Conservation (phyloP, 2,888 invertebrate genomes). For the Sisyra nigra region DNA sequence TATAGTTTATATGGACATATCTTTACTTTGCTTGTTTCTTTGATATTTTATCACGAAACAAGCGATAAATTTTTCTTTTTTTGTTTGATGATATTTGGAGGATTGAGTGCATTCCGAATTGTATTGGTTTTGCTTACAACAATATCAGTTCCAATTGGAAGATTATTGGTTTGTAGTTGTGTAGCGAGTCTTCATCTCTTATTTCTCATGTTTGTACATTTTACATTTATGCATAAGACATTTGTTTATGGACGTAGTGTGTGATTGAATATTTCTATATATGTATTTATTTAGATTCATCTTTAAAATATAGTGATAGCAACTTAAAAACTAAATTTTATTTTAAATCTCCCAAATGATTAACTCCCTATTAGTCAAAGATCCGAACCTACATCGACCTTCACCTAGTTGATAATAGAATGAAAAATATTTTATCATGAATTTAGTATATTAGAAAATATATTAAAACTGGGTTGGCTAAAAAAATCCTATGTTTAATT, state of each 20-base stretch:
- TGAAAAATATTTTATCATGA: too few species aligned
- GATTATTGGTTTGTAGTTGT: conserved; percentile 31
- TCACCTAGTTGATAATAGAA: too few species aligned
- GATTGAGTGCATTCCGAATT: conserved; percentile 29
- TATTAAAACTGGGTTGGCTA: too few species aligned
- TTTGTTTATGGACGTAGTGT: conserved; percentile 20
- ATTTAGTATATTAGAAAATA: too few species aligned
- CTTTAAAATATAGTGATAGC: too few species aligned
- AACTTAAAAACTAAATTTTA: too few species aligned
- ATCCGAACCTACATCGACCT: too few species aligned
- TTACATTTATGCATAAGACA: conserved; percentile 31
- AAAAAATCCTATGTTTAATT: too few species aligned
- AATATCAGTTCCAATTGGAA: conserved; percentile 28
- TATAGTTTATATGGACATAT: conserved; percentile 32
- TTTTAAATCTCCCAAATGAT: too few species aligned
- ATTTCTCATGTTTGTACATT: conserved; percentile 32
- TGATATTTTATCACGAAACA: conserved; percentile 25
- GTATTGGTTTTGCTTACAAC: conserved; percentile 27
- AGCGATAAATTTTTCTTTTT: conserved; percentile 30
- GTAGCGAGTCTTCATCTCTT: conserved; percentile 29
- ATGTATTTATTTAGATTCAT: too few species aligned
- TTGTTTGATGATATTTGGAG: conserved; percentile 28
- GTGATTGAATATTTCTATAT: too few species aligned
- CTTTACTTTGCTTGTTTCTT: conserved; percentile 25
- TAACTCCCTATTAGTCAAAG: too few species aligned